Percentiles rank a stretch among this genome's conserved stretches.
Evolutionary conservation across 2,113 vertebrate genomes (phyloP).

Genomic region (Colaptes auratus): DNA sequence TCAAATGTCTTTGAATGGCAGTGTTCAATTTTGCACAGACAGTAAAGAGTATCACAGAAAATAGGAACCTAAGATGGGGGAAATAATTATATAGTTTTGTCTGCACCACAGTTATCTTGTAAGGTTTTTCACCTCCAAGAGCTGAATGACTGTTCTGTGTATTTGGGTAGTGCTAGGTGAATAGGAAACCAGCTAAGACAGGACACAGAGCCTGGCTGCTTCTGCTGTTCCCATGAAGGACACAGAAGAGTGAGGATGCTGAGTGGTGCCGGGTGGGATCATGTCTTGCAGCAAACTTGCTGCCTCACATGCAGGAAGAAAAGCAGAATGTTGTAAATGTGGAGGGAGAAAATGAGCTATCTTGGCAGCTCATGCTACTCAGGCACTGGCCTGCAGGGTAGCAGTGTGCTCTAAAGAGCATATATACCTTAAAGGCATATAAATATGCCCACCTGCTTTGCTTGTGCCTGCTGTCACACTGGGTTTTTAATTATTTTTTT

Average conservation of each 20-base stretch:
- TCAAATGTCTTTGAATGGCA: neutral
- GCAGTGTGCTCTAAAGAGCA: neutral
- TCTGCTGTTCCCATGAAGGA: neutral
- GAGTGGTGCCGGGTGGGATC: neutral
- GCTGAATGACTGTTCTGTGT: neutral
- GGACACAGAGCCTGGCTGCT: neutral
- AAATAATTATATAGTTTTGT: neutral
- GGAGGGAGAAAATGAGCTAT: neutral
- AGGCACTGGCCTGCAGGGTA: neutral
- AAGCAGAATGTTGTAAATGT: neutral
- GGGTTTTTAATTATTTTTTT: neutral
- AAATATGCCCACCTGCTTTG: neutral
- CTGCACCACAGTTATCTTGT: neutral
- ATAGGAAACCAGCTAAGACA: neutral
- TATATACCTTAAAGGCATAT: neutral
- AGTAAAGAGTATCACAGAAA: neutral
- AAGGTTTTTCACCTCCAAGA: neutral
- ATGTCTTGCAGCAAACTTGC: neutral
- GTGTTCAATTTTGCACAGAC: neutral
- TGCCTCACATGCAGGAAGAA: neutral
- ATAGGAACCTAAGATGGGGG: neutral
- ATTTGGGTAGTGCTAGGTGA: neutral
- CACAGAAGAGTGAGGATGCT: accelerated
- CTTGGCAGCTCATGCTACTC: neutral
- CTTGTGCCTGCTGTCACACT: neutral